Percentiles rank a stretch among this genome's conserved stretches.
Evolutionary conservation across 2,113 vertebrate genomes (phyloP).

Genomic region (Sinosuthora webbiana): DNA sequence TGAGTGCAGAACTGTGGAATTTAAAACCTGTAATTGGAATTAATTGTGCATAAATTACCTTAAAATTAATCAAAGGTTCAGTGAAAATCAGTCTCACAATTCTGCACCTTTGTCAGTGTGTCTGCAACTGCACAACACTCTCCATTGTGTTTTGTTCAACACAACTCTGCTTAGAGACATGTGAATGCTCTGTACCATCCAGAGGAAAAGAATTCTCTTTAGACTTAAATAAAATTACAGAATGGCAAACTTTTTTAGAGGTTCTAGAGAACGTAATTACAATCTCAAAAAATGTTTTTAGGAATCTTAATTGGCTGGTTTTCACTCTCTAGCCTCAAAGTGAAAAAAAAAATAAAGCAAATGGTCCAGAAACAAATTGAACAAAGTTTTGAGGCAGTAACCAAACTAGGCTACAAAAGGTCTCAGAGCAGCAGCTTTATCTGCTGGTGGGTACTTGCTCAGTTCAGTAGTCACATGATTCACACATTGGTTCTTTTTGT

Average conservation of each 20-base stretch:
- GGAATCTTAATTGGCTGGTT: background rate
- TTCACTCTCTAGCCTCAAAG: background rate
- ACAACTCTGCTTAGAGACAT: background rate
- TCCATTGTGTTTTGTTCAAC: background rate
- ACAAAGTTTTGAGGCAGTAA: constrained; percentile 3
- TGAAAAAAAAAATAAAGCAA: constrained; percentile 6
- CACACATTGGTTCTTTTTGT: constrained; percentile 52
- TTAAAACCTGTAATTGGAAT: background rate
- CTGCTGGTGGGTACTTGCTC: constrained; percentile 33
- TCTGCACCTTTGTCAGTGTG: background rate
- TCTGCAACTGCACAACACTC: background rate
- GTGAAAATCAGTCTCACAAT: background rate
- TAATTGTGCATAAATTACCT: background rate
- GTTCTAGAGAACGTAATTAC: background rate
- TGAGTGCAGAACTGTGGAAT: background rate
- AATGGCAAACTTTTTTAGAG: background rate
- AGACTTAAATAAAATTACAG: background rate
- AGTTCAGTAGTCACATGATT: constrained; percentile 72
- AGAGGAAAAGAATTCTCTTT: background rate
- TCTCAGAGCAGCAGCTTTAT: constrained; percentile 22
- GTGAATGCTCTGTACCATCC: background rate
- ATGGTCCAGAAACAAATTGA: background rate
- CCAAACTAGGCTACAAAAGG: constrained; percentile 43
- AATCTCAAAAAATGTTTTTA: background rate
- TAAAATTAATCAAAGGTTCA: background rate